Conservation (phyloP, 2,797 vertebrate species). For the Hypotaenidia okinawae region DNA sequence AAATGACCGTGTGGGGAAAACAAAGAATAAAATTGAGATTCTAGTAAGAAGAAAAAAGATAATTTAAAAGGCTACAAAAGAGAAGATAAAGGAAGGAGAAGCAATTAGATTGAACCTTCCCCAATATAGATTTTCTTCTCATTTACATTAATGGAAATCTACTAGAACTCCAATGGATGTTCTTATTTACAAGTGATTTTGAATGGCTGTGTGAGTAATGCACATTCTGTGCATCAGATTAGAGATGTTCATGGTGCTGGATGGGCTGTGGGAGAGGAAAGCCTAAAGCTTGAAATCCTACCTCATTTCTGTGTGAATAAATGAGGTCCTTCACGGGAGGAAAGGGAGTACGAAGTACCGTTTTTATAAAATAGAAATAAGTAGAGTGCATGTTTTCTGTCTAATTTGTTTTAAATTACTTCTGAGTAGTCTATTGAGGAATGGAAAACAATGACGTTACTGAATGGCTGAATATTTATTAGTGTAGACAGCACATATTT, state of each 20-base stretch:
- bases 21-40: neutral
- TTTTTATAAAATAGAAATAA: neutral
- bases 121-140: neutral
- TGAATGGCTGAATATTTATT: conserved; percentile 21
- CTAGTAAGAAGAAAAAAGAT: neutral
- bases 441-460: neutral
- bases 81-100: neutral
- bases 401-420: conserved; percentile 34
- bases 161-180: neutral
- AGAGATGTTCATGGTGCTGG: neutral
- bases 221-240: neutral
- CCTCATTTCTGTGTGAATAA: neutral
- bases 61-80: neutral
- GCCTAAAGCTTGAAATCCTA: neutral
- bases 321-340: neutral
- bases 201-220: neutral
- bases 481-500: neutral
- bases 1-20: neutral
- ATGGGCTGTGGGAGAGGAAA: neutral
- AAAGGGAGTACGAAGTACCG: neutral
- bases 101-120: neutral
- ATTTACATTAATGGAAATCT: neutral
- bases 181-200: neutral
- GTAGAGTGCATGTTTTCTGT: neutral
- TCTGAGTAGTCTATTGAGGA: neutral